A percentile compares a stretch with the other conserved stretches of the same genome.
These are phyloP conservation scores for Clamator glandarius DNA, from an alignment of 2,797 vertebrate species.

Conservation along the genomic window DNA sequence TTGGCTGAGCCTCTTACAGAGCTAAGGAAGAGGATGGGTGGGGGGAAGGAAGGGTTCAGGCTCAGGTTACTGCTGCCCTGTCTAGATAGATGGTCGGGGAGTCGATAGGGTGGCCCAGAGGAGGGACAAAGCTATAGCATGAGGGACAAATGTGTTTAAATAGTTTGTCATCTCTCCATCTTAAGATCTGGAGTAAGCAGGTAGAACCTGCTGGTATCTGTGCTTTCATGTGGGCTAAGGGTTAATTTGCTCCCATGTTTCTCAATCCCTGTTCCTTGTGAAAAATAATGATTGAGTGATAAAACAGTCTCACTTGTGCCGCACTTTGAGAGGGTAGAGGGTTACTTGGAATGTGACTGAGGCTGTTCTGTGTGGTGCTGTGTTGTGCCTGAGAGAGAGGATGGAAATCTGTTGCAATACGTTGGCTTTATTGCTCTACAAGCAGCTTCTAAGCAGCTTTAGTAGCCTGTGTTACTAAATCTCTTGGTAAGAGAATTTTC, in stretches of 20 bases:
- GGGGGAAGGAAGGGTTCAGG: neutral
- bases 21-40: neutral
- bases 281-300: constrained; percentile 38
- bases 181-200: neutral
- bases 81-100: neutral
- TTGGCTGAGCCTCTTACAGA: constrained; percentile 1
- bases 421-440: constrained; percentile 1
- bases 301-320: neutral
- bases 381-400: neutral
- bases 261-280: constrained; percentile 46
- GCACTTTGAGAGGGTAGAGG: neutral
- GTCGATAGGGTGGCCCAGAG: neutral
- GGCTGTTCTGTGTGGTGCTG: neutral
- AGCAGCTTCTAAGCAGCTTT: constrained; percentile 35
- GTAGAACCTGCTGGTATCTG: constrained; percentile 40
- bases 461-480: constrained; percentile 15
- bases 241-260: constrained; percentile 24
- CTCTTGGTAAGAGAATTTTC: constrained; percentile 1
- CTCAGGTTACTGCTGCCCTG: neutral
- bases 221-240: constrained; percentile 35
- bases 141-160: neutral
- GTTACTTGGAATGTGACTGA: constrained; percentile 43
- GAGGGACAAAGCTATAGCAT: neutral
- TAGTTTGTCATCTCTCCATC: neutral
- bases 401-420: constrained; percentile 37